These are phyloP conservation scores for Epinotia brunnichana DNA, from an alignment of 2,888 invertebrate species.

Conservation along the genomic window DNA sequence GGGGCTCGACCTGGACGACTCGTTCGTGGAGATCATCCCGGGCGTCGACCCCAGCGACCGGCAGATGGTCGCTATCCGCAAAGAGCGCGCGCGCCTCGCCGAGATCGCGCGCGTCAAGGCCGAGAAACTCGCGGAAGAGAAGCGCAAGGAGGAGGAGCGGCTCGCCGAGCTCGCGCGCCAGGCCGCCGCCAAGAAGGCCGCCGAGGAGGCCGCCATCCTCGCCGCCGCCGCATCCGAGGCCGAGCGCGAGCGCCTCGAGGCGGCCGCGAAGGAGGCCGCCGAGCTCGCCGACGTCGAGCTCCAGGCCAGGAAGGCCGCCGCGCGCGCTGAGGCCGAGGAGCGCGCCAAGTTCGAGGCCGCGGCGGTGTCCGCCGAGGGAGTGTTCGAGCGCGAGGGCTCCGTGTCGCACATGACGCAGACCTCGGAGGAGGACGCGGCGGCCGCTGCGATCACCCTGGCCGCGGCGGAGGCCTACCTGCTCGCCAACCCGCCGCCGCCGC, in stretches of 20 bases:
- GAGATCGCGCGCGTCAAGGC: conserved; percentile 52
- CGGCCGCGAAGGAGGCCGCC: conserved; percentile 48
- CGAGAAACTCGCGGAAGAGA: conserved; percentile 52
- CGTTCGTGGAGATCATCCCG: conserved; percentile 92
- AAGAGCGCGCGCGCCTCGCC: conserved; percentile 45
- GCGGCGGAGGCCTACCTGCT: conserved; percentile 52
- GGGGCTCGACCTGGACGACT: conserved; percentile 96
- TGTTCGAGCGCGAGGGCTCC: conserved; percentile 49
- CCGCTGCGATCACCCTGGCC: conserved; percentile 30
- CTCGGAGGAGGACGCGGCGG: conserved; percentile 18
- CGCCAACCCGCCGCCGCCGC: conserved; percentile 48
- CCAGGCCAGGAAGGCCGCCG: conserved; percentile 42
- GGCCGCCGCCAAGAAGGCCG: conserved; percentile 54
- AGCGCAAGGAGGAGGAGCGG: conserved; percentile 35
- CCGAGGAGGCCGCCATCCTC: conserved; percentile 53
- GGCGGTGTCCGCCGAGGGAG: conserved; percentile 38
- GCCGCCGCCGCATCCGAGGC: conserved; percentile 50
- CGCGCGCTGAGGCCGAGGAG: conserved; percentile 38
- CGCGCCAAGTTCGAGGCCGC: conserved; percentile 38
- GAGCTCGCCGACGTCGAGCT: conserved; percentile 51
- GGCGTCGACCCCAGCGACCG: conserved; percentile 79
- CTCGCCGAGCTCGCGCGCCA: conserved; percentile 54
- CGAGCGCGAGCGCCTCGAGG: conserved; percentile 35
- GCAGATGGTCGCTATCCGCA: conserved; percentile 65
- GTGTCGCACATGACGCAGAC: conserved; percentile 23